Conservation (phyloP, 2,113 vertebrate species). For the Microtus pennsylvanicus region DNA sequence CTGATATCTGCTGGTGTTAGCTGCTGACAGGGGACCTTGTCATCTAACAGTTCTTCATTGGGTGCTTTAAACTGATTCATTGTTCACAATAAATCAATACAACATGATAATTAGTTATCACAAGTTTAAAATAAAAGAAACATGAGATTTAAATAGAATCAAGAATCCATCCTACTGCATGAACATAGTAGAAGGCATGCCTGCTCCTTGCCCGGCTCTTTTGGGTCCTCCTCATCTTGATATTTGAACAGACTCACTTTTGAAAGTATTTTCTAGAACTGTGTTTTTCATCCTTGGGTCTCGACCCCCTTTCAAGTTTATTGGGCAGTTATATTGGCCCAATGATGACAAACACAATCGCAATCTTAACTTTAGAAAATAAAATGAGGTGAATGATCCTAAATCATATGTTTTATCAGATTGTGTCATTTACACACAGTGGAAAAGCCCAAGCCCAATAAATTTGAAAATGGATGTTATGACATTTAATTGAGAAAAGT, state of each 20-base stretch:
- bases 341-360: neutral
- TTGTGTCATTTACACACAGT: neutral
- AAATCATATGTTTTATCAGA: neutral
- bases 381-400: neutral
- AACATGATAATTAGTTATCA: neutral
- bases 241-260: rapidly evolving
- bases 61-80: neutral
- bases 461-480: neutral
- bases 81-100: neutral
- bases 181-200: rapidly evolving
- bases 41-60: neutral
- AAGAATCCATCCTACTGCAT: rapidly evolving
- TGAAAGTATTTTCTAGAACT: neutral
- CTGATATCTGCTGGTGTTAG: neutral
- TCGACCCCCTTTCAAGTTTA: neutral
- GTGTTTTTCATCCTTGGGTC: neutral
- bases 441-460: neutral
- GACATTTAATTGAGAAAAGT: neutral
- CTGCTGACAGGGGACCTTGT: too few relatives aligned
- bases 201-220: too few relatives aligned
- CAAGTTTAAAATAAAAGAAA: neutral
- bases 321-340: neutral
- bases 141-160: neutral
- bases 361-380: neutral
- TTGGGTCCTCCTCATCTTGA: neutral